Evolutionary conservation across 2,888 invertebrate genomes (phyloP).

Genomic region (Monoplex corrugatus): DNA sequence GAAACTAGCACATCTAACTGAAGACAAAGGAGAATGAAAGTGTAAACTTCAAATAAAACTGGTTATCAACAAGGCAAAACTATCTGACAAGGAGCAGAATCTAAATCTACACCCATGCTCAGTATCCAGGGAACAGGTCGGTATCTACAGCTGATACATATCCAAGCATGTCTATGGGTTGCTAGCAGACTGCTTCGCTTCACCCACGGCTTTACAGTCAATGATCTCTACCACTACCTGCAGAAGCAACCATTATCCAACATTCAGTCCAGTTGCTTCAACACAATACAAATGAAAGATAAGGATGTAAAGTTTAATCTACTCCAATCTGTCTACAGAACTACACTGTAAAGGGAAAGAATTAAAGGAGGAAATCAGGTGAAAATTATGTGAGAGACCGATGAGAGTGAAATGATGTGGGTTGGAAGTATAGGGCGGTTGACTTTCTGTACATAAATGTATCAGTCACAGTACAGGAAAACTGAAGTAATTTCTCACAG

Average conservation of each 20-base stretch:
- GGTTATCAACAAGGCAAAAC: neutral
- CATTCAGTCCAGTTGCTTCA: neutral
- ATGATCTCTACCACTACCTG: neutral
- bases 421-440: too few species aligned
- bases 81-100: neutral
- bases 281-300: neutral
- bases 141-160: neutral
- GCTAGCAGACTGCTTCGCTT: conserved; percentile 27
- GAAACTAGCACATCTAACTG: neutral
- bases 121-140: neutral
- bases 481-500: too few species aligned
- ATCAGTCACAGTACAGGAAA: too few species aligned
- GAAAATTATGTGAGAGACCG: too few species aligned
- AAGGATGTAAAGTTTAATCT: neutral
- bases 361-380: too few species aligned
- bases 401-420: too few species aligned
- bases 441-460: too few species aligned
- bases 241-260: neutral
- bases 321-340: too few species aligned
- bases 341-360: too few species aligned
- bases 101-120: conserved; percentile 1
- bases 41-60: neutral
- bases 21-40: neutral
- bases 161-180: neutral
- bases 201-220: neutral